phyloP scores from a whole-genome alignment of 2,113 vertebrate genomes.

The Hystrix brachyura region DNA sequence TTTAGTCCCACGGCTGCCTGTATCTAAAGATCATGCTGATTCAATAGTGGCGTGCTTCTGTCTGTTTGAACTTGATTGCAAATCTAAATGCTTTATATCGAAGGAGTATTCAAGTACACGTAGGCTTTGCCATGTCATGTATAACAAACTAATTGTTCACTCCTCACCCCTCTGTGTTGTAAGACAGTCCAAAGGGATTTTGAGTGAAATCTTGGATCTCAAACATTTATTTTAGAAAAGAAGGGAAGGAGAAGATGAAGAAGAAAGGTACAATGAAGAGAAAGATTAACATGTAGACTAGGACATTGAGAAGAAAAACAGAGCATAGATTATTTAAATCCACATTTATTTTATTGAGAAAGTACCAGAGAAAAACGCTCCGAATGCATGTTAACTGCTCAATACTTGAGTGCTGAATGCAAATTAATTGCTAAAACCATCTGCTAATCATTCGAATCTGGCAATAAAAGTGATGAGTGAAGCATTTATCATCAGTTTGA shows the following conservation, averaged over 20 bases:
- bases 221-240: slow-evolving; percentile 20
- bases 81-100: not conserved
- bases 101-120: not conserved
- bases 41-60: not conserved
- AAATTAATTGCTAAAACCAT: slow-evolving; percentile 75
- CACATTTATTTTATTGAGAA: slow-evolving; percentile 76
- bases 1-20: not conserved
- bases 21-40: not conserved
- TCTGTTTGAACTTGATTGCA: slow-evolving; percentile 13
- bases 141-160: not conserved
- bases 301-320: slow-evolving; percentile 68
- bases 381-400: slow-evolving; percentile 39
- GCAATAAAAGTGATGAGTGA: slow-evolving; percentile 76
- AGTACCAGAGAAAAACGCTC: slow-evolving; percentile 54
- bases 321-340: slow-evolving; percentile 73
- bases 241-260: not conserved
- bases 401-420: slow-evolving; percentile 71
- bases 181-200: not conserved
- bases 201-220: not conserved
- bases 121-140: not conserved
- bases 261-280: not conserved
- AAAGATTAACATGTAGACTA: slow-evolving; percentile 28
- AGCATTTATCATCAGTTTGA: slow-evolving; percentile 78
- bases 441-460: slow-evolving; percentile 76
- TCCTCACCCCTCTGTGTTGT: not conserved